Conservation (phyloP, 2,888 invertebrate species). For the Plagiodera versicolora region DNA sequence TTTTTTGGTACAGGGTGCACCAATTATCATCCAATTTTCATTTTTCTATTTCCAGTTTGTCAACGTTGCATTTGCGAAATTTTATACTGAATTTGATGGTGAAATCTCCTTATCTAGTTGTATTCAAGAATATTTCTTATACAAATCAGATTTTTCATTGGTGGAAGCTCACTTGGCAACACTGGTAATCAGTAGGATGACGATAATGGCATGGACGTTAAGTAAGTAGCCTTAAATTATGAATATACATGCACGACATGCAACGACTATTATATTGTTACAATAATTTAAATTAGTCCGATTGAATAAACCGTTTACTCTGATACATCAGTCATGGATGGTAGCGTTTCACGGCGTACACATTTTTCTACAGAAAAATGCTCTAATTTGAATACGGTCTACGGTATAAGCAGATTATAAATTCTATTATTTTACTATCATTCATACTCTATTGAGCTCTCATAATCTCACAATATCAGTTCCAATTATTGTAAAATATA, state of each 20-base stretch:
- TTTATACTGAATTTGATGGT: too few species aligned
- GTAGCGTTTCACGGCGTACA: not conserved
- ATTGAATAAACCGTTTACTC: constrained; percentile 30
- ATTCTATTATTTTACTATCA: not conserved
- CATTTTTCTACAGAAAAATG: not conserved
- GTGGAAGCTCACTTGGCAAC: not conserved
- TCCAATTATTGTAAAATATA: too few species aligned
- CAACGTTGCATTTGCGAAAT: too few species aligned
- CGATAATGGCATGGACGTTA: not conserved
- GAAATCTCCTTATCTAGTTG: too few species aligned
- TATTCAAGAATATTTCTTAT: too few species aligned
- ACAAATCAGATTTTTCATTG: too few species aligned
- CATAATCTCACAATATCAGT: too few species aligned
- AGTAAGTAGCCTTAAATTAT: constrained; percentile 33
- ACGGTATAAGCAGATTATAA: not conserved
- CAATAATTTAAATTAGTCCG: constrained; percentile 40
- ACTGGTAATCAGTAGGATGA: not conserved
- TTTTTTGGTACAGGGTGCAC: too few species aligned
- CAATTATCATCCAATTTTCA: too few species aligned
- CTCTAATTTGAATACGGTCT: not conserved
- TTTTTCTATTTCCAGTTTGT: too few species aligned
- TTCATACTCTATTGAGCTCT: too few species aligned
- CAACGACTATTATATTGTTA: constrained; percentile 38
- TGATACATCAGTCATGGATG: not conserved
- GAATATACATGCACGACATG: constrained; percentile 34